phyloP scores from a whole-genome alignment of 2,113 vertebrate species.

The Mastomys natalensis region DNA sequence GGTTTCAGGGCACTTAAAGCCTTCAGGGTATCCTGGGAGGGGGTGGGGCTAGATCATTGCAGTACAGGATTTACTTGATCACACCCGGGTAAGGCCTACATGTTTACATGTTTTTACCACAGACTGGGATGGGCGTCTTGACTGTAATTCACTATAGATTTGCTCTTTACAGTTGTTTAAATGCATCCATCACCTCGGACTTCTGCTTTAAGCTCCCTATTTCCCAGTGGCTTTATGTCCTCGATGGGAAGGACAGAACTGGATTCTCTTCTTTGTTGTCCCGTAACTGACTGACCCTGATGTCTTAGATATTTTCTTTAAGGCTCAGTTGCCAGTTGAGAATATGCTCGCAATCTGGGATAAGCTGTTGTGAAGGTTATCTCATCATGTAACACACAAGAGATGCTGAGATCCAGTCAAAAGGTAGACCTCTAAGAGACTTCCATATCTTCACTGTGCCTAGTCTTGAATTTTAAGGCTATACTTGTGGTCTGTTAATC shows the following conservation, averaged over 20 bases:
- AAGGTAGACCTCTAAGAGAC: not conserved
- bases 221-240: not conserved
- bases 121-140: not conserved
- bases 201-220: not conserved
- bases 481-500: not conserved
- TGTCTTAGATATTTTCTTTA: not conserved
- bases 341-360: not conserved
- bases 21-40: not conserved
- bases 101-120: not conserved
- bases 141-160: not conserved
- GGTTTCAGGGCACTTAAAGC: not conserved
- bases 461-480: not conserved
- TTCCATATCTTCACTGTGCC: not conserved
- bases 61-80: not conserved
- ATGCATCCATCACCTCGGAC: not conserved
- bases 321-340: not conserved
- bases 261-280: not conserved
- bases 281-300: not conserved
- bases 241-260: not conserved
- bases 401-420: not conserved
- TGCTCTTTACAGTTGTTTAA: conserved; percentile 1
- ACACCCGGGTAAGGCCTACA: not conserved
- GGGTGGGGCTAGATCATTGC: not conserved
- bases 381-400: not conserved
- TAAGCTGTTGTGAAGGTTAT: not conserved